phyloP scores from a whole-genome alignment of 2,888 invertebrate species.

The Villa cingulata region DNA sequence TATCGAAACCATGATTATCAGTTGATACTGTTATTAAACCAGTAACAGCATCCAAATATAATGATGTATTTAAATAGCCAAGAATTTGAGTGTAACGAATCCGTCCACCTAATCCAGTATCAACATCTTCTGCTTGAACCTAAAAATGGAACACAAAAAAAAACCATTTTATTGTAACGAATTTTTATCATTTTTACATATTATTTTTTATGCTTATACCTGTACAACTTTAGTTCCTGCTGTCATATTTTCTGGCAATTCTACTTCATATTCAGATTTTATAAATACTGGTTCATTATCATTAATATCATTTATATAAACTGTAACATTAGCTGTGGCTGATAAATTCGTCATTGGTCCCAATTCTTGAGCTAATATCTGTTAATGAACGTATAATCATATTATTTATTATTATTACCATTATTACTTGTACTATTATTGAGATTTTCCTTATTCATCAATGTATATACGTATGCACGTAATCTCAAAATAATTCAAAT shows the following conservation, averaged over 20 bases:
- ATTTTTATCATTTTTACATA: not conserved
- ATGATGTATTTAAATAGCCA: conserved; percentile 64
- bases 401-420: too few species aligned
- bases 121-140: conserved; percentile 70
- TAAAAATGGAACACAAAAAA: too few species aligned
- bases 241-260: conserved; percentile 67
- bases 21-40: conserved; percentile 71
- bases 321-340: conserved; percentile 58
- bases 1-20: conserved; percentile 63
- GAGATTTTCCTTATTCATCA: not conserved
- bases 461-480: too few species aligned
- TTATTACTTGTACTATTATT: conserved; percentile 23
- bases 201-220: conserved; percentile 22
- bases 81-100: conserved; percentile 64
- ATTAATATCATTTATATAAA: conserved; percentile 72
- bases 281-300: conserved; percentile 77
- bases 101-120: conserved; percentile 62
- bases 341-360: conserved; percentile 63
- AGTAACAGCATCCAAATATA: conserved; percentile 60
- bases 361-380: conserved; percentile 69
- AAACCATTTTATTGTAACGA: conserved; percentile 25
- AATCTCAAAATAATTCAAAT: too few species aligned
- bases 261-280: conserved; percentile 56
- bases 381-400: too few species aligned
- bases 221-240: conserved; percentile 57